A percentile compares a stretch with the other conserved stretches of the same genome.
Evolutionary conservation across 1,140 invertebrate genomes (phyloP).

Genomic region (Drosophila parabipectinata): DNA sequence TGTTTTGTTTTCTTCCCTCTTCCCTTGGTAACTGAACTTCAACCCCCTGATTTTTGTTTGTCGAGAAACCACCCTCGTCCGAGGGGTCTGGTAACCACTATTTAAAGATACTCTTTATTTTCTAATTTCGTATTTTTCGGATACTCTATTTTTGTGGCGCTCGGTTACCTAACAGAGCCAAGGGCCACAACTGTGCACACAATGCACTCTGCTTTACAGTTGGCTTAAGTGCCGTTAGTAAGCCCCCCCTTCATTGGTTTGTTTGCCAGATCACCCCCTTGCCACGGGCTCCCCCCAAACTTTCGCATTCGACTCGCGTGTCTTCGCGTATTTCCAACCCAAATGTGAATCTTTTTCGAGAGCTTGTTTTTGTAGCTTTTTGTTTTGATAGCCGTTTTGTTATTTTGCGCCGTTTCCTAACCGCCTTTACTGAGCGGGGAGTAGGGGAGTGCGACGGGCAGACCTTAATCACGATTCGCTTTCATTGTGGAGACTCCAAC

Average conservation of each 20-base stretch:
- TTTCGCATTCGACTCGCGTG: constrained; percentile 32
- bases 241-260: not conserved
- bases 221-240: constrained; percentile 33
- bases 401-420: constrained; percentile 14
- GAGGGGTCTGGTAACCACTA: not conserved
- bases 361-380: constrained; percentile 58
- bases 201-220: constrained; percentile 11
- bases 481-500: not conserved
- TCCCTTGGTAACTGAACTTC: not conserved
- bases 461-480: not conserved
- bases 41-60: not conserved
- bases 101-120: too few species aligned
- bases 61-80: not conserved
- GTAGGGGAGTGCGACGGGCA: not conserved
- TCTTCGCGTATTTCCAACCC: constrained; percentile 28
- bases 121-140: too few species aligned
- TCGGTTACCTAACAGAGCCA: constrained; percentile 15
- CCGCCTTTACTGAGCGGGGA: constrained; percentile 12
- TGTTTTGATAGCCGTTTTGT: constrained; percentile 14
- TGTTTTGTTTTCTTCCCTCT: not conserved
- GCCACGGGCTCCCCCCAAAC: not conserved
- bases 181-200: constrained; percentile 42
- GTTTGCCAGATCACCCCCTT: too few species aligned
- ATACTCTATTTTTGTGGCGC: too few species aligned
- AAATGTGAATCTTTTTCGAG: not conserved